phyloP scores from a whole-genome alignment of 2,113 vertebrate species.

The Silurus glanis region DNA sequence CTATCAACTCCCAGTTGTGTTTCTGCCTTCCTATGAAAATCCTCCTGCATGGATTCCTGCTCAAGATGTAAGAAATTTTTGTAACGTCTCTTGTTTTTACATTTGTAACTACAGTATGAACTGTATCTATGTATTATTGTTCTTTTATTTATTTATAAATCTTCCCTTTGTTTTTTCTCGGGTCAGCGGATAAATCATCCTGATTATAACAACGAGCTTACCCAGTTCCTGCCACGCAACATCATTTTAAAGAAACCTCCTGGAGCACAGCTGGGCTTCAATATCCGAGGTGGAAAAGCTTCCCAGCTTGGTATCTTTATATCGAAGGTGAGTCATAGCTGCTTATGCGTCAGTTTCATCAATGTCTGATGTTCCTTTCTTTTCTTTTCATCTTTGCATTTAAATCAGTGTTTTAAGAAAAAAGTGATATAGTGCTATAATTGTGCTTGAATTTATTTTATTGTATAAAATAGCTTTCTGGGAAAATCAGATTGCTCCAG shows the following conservation, averaged over 20 bases:
- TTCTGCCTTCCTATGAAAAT: slow-evolving; percentile 91
- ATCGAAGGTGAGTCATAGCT: slow-evolving; percentile 81
- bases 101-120: not conserved
- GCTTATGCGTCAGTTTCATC: not conserved
- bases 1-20: slow-evolving; percentile 88
- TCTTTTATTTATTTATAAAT: not conserved
- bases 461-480: not conserved
- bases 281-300: slow-evolving; percentile 95
- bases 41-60: slow-evolving; percentile 91
- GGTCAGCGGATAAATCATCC: slow-evolving; percentile 87
- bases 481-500: not conserved
- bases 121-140: not conserved
- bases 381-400: not conserved
- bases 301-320: slow-evolving; percentile 98
- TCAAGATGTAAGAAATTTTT: slow-evolving; percentile 77
- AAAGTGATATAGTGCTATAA: not conserved
- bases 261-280: slow-evolving; percentile 95
- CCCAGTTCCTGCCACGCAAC: slow-evolving; percentile 90
- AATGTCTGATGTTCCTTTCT: not conserved
- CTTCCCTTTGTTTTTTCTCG: not conserved
- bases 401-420: not conserved
- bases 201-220: slow-evolving; percentile 97
- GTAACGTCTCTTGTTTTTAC: not conserved
- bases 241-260: slow-evolving; percentile 91
- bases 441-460: not conserved